Percentiles rank a stretch among this genome's conserved stretches.
These are phyloP conservation scores for Epinephelus cyanopodus DNA, from an alignment of 2,113 vertebrate genomes.

Conservation along the genomic window DNA sequence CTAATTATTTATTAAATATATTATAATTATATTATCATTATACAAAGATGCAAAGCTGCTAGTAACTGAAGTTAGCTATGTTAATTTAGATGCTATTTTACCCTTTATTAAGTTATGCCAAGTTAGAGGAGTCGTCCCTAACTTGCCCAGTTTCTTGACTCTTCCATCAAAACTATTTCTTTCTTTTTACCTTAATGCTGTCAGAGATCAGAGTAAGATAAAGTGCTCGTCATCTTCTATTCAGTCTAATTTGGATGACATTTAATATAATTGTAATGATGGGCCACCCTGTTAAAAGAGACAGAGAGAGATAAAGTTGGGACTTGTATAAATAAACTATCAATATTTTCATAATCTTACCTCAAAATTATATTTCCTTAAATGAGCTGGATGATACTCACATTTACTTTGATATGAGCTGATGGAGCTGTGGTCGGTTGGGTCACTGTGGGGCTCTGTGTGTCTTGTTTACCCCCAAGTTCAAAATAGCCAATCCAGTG, in stretches of 20 bases:
- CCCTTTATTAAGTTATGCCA: neutral
- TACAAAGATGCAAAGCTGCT: neutral
- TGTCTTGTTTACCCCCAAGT: neutral
- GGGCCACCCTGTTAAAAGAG: neutral
- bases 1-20: neutral
- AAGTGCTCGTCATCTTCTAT: neutral
- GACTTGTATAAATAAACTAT: neutral
- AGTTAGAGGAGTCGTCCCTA: neutral
- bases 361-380: neutral
- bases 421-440: neutral
- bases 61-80: neutral
- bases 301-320: neutral
- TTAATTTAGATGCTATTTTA: neutral
- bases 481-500: slow-evolving; percentile 57
- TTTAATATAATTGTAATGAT: neutral
- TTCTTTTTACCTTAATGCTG: neutral
- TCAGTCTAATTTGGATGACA: neutral
- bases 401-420: neutral
- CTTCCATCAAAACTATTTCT: neutral
- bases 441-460: too few relatives aligned
- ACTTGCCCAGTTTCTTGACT: neutral
- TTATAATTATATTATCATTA: too few relatives aligned
- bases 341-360: slow-evolving; percentile 11
- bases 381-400: rapidly evolving
- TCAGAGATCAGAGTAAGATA: neutral